A percentile compares a stretch with the other conserved stretches of the same genome.
These are phyloP conservation scores for Sciurus vulgaris DNA, from an alignment of 2,797 vertebrate species.

Conservation along the genomic window DNA sequence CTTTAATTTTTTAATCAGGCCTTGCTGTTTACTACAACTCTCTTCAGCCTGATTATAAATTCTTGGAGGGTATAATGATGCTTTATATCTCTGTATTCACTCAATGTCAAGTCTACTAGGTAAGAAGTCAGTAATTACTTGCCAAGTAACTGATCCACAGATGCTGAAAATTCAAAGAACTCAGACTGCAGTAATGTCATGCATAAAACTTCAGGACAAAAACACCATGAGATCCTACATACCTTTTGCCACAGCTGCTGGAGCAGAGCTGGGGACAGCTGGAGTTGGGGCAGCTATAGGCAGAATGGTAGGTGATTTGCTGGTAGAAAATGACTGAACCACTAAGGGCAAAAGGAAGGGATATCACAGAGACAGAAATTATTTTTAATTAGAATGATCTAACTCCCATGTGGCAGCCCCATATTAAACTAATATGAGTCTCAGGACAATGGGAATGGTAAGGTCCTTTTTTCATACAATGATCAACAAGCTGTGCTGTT, in stretches of 20 bases:
- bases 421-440: not conserved
- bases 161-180: slow-evolving; percentile 28
- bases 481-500: not conserved
- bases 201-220: not conserved
- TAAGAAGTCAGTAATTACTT: not conserved
- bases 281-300: slow-evolving; percentile 83
- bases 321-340: slow-evolving; percentile 90
- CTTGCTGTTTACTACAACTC: not conserved
- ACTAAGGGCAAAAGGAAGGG: slow-evolving; percentile 82
- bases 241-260: slow-evolving; percentile 87
- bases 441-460: not conserved
- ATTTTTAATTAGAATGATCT: not conserved
- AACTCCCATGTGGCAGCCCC: not conserved
- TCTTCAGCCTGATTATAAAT: not conserved
- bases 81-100: not conserved
- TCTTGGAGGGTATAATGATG: not conserved
- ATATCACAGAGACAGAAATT: not conserved
- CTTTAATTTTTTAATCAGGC: not conserved
- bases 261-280: slow-evolving; percentile 79
- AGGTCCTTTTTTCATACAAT: not conserved
- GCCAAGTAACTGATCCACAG: not conserved
- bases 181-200: not conserved
- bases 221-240: slow-evolving; percentile 21
- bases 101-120: not conserved
- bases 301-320: slow-evolving; percentile 90